Base-by-base conservation (phyloP, 2,113 vertebrate species). In the Aptenodytes patagonicus region DNA sequence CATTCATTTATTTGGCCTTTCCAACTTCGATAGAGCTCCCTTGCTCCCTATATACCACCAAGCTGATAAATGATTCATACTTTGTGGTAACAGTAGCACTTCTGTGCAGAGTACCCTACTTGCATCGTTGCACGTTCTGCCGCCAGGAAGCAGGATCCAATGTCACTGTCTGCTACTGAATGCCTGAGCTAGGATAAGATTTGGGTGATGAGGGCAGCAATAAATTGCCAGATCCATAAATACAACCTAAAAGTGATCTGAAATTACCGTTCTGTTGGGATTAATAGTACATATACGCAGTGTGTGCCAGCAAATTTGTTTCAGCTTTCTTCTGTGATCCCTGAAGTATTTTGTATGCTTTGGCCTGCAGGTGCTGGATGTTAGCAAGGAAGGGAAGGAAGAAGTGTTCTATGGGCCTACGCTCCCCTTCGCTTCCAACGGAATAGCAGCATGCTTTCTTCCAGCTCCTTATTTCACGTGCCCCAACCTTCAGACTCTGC, bases 351-450 rank as follows among this genome's bases (percentile, higher is more conserved):
- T 70, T 51, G 32, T 62, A 17, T 4, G 8, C 83, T 95, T 93
- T 91, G 89, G 40, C 81, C 78, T 77, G 49, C 94, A 99, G 99
- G 99, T 99, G 85, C 95, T 99, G 97, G 99, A 99, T 93, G 98
- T 99, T 52, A 99, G 99, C 89, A 98, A 98, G 70, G 99, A 99
- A 95, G 99, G 99, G 82, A 99, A 99, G 95, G 99, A 99, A 96
- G 99, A 99, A 95, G 99, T 99, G 4, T 99, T 99, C 97, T 99
- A 99, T 11, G 99, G 99, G 42, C 99, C 99, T 20, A 99, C 99
- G 0, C 98, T 99, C 61, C 99, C 99, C 10, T 99, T 99, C 4
- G 99, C 99, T 95, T 99, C 99, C 87, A 99, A 99, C 9, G 99
- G 99, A 58, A 99, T 99, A 93, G 99, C 99, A 21, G 98, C 99